These are phyloP conservation scores for Acrocephalus arundinaceus DNA, from an alignment of 2,113 vertebrate species.

Conservation along the genomic window DNA sequence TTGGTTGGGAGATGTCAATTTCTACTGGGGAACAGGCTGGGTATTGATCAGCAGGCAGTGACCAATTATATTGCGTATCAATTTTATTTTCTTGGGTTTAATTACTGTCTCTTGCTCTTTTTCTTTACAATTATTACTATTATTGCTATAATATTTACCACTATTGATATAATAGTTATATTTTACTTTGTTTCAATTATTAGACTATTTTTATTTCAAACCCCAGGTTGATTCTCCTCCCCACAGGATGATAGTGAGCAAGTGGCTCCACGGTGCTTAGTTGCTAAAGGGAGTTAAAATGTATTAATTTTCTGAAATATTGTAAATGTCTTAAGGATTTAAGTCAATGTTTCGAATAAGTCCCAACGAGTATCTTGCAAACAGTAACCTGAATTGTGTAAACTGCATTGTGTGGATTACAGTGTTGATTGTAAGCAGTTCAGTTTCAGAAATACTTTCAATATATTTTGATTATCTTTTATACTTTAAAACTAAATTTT, in stretches of 20 bases:
- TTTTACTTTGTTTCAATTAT: background rate
- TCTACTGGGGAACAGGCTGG: background rate
- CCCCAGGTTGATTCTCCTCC: background rate
- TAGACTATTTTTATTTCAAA: background rate
- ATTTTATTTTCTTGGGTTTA: background rate
- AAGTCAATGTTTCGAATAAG: background rate
- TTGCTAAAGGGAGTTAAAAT: background rate
- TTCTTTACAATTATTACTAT: background rate
- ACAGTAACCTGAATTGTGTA: background rate
- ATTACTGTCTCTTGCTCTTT: background rate
- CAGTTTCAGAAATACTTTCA: background rate
- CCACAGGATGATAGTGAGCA: background rate
- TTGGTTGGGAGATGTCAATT: background rate
- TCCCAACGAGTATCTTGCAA: background rate
- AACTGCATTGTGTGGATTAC: background rate
- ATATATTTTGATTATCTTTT: background rate
- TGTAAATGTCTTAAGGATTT: background rate
- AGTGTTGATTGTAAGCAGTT: background rate
- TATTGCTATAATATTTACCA: background rate
- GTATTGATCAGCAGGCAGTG: rapidly evolving
- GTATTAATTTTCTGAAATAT: background rate
- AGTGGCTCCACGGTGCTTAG: background rate
- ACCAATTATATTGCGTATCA: background rate
- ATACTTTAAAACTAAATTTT: background rate
- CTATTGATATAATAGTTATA: background rate